phyloP scores from a whole-genome alignment of 2,888 invertebrate species.

The Laspeyria flexula region DNA sequence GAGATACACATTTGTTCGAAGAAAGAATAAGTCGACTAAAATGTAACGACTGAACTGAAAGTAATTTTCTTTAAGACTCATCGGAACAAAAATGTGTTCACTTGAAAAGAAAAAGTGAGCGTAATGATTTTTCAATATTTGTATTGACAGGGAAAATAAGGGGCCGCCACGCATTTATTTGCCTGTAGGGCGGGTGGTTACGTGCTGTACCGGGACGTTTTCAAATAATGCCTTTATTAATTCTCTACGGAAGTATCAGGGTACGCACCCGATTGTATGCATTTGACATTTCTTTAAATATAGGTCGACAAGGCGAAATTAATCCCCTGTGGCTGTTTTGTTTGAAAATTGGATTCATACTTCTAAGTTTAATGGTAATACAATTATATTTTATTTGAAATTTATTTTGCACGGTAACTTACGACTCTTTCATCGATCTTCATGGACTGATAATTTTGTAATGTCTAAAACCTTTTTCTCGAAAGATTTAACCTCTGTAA shows the following conservation, averaged over 20 bases:
- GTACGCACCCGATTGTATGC: slow-evolving; percentile 6
- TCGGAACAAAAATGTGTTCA: slow-evolving; percentile 59
- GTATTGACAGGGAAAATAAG: slow-evolving; percentile 67
- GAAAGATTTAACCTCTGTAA: too few relatives aligned
- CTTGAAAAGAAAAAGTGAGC: slow-evolving; percentile 62
- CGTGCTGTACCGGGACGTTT: not conserved
- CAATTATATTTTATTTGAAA: too few relatives aligned
- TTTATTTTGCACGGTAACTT: too few relatives aligned
- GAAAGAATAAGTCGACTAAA: slow-evolving; percentile 52
- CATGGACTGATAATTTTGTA: too few relatives aligned
- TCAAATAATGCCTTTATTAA: slow-evolving; percentile 7
- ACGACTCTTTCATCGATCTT: too few relatives aligned
- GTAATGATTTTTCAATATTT: slow-evolving; percentile 73
- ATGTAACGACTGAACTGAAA: slow-evolving; percentile 58
- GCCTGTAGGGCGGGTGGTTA: slow-evolving; percentile 38
- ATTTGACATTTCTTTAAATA: slow-evolving; percentile 13
- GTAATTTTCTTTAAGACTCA: slow-evolving; percentile 62
- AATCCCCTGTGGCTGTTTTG: not conserved
- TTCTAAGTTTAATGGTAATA: too few relatives aligned
- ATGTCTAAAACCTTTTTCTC: too few relatives aligned
- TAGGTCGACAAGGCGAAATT: not conserved
- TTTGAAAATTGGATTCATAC: not conserved
- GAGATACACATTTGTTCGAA: slow-evolving; percentile 43
- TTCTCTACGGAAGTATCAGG: not conserved
- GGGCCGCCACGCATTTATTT: slow-evolving; percentile 46